Conservation (phyloP, 2,888 invertebrate species). For the Dione juno region DNA sequence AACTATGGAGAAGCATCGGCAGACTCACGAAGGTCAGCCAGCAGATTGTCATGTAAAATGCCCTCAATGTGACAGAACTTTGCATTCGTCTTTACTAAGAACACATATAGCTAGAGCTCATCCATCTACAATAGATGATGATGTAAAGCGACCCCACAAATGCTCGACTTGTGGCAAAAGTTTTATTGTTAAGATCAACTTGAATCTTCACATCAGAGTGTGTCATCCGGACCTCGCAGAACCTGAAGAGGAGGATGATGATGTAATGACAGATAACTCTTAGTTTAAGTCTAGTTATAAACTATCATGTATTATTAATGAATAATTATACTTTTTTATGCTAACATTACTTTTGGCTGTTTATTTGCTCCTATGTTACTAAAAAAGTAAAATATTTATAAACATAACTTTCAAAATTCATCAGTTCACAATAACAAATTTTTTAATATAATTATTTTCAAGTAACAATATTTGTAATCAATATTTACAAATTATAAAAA, state of each 20-base stretch:
- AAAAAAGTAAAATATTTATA: no score
- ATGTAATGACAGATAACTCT: conserved; percentile 77
- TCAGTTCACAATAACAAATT: no score
- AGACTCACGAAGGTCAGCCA: conserved; percentile 75
- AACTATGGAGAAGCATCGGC: conserved; percentile 78
- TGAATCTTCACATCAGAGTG: conserved; percentile 76
- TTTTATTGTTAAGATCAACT: conserved; percentile 77
- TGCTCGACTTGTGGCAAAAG: conserved; percentile 77
- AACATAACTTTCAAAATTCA: no score
- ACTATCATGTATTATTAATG: conserved; percentile 60
- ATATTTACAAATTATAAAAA: not conserved
- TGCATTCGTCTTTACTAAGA: conserved; percentile 72
- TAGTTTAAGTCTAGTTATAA: conserved; percentile 56
- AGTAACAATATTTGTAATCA: no score
- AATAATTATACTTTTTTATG: conserved; percentile 73
- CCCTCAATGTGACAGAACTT: conserved; percentile 73
- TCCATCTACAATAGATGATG: conserved; percentile 68
- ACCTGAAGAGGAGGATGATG: conserved; percentile 78
- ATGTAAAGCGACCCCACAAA: conserved; percentile 76
- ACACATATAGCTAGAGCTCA: conserved; percentile 74
- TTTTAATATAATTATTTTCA: no score
- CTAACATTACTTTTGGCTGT: conserved; percentile 50
- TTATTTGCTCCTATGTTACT: conserved; percentile 35
- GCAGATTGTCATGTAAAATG: conserved; percentile 78
- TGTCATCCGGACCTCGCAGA: conserved; percentile 78